A percentile compares a stretch with the other conserved stretches of the same genome.
Evolutionary conservation across 2,797 vertebrate species (phyloP).

Genomic region (Hyperoplus immaculatus): DNA sequence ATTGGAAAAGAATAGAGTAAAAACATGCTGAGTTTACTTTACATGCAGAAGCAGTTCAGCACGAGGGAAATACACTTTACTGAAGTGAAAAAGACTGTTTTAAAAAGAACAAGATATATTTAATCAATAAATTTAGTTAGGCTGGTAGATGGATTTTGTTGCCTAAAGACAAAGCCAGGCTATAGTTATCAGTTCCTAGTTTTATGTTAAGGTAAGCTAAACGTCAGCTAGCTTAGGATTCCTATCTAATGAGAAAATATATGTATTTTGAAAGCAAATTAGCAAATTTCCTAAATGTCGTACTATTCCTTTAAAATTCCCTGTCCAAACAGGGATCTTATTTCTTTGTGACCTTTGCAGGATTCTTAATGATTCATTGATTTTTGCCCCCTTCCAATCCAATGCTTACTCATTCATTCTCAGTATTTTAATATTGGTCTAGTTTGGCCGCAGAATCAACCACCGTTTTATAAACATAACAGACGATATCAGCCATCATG

Average conservation of each 20-base stretch:
- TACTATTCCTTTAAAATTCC: background rate
- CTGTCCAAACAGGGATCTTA: background rate
- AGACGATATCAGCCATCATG: slow-evolving; percentile 8
- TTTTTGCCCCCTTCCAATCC: background rate
- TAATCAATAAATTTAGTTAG: background rate
- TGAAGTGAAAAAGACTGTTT: background rate
- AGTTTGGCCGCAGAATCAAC: background rate
- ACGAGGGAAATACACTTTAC: background rate
- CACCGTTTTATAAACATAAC: background rate
- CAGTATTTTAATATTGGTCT: background rate
- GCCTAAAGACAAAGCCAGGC: background rate
- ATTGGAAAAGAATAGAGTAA: background rate
- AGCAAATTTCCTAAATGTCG: fast-evolving
- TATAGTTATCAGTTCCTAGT: background rate
- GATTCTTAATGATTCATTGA: background rate
- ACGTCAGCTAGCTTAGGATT: background rate
- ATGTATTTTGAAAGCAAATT: background rate
- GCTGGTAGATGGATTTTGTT: background rate
- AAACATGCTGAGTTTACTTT: background rate
- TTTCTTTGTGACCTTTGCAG: slow-evolving; percentile 5
- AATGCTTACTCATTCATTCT: background rate
- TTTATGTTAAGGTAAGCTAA: background rate
- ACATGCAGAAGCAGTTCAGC: too few relatives aligned
- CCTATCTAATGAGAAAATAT: background rate
- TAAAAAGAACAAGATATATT: background rate